Percentiles rank a stretch among this genome's conserved stretches.
phyloP scores from a whole-genome alignment of 2,888 invertebrate genomes.

The Eristalis arbustorum region DNA sequence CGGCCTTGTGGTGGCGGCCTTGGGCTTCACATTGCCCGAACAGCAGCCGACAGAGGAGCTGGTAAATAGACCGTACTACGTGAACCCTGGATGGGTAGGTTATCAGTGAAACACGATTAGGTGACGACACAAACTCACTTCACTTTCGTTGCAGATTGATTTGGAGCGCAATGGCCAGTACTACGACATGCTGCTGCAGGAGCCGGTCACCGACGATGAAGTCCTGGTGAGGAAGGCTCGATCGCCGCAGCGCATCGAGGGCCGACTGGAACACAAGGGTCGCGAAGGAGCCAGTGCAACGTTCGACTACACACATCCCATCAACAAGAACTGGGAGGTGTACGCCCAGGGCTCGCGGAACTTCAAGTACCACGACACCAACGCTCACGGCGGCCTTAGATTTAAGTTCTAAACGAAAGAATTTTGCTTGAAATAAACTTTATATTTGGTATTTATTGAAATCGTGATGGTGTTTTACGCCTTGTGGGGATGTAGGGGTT shows the following conservation, averaged over 20 bases:
- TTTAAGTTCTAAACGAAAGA: neutral
- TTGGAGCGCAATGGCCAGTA: neutral
- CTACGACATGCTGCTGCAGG: neutral
- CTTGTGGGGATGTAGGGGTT: too few relatives aligned
- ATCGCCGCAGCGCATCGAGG: neutral
- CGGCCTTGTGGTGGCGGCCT: conserved; percentile 16
- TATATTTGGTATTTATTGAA: neutral
- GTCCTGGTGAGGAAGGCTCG: neutral
- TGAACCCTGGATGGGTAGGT: conserved; percentile 18
- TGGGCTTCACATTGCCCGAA: conserved; percentile 28
- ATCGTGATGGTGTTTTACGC: neutral
- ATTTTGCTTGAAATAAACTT: neutral
- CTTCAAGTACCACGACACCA: conserved; percentile 11
- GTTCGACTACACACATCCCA: neutral
- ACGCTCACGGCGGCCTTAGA: neutral
- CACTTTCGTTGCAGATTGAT: neutral
- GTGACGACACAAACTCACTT: neutral
- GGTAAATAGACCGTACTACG: neutral
- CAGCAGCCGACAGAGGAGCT: neutral
- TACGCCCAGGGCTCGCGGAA: conserved; percentile 15
- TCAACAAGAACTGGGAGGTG: conserved; percentile 2
- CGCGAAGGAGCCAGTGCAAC: conserved; percentile 3
- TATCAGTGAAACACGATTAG: neutral
- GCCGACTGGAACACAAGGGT: neutral
- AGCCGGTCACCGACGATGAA: neutral